phyloP scores from a whole-genome alignment of 2,797 vertebrate genomes.

The Sarcoramphus papa region DNA sequence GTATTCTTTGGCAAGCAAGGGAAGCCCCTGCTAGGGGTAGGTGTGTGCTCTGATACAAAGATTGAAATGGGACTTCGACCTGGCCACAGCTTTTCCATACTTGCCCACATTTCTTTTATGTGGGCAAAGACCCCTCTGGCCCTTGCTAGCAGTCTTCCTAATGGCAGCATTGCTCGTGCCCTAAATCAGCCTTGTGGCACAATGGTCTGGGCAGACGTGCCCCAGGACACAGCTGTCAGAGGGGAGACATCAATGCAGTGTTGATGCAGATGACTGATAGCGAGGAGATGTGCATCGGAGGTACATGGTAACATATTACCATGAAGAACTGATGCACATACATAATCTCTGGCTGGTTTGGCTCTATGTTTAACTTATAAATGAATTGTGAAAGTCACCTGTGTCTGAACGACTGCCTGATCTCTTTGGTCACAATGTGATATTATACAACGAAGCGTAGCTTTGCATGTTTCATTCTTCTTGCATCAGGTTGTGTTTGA shows the following conservation, averaged over 20 bases:
- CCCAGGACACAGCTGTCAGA: not conserved
- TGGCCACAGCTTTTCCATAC: not conserved
- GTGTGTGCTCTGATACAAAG: not conserved
- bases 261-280: not conserved
- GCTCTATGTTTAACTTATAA: not conserved
- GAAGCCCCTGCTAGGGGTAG: not conserved
- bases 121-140: not conserved
- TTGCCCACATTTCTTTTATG: not conserved
- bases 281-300: not conserved
- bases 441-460: rapidly evolving
- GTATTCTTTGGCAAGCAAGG: not conserved
- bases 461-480: not conserved
- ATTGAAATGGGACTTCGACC: not conserved
- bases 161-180: not conserved
- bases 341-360: not conserved
- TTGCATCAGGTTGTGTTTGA: not conserved
- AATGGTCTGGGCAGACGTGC: not conserved
- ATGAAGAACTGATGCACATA: not conserved
- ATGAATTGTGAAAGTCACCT: not conserved
- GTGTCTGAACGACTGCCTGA: not conserved
- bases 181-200: not conserved
- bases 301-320: rapidly evolving
- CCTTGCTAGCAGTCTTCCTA: not conserved
- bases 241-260: not conserved
- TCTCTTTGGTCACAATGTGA: not conserved